These are phyloP conservation scores for Vidua chalybeata DNA, from an alignment of 2,113 vertebrate species.

Conservation along the genomic window DNA sequence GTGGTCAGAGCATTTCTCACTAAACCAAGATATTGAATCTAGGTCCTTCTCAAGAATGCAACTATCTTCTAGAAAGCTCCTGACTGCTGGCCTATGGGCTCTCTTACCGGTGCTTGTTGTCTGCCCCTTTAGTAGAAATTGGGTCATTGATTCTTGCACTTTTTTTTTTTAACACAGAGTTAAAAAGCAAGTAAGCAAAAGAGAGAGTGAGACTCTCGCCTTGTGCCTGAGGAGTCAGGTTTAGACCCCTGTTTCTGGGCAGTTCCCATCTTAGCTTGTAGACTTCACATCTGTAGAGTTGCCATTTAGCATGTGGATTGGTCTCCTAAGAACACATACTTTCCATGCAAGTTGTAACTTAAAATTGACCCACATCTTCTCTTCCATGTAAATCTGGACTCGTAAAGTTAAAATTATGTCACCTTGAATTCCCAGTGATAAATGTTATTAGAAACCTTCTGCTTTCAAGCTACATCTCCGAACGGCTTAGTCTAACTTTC, in stretches of 20 bases:
- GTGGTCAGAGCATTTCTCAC: not conserved
- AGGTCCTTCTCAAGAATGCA: not conserved
- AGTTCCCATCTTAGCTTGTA: not conserved
- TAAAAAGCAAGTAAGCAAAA: not conserved
- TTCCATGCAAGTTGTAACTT: not conserved
- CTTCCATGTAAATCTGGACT: not conserved
- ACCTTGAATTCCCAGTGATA: constrained; percentile 14
- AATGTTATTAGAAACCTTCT: constrained; percentile 15
- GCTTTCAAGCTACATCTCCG: not conserved
- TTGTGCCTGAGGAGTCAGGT: not conserved
- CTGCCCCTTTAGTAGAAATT: not conserved
- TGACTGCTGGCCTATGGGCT: not conserved
- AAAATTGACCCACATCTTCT: not conserved
- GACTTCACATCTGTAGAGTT: not conserved
- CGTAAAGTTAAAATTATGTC: not conserved
- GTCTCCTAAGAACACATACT: not conserved
- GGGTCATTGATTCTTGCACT: not conserved
- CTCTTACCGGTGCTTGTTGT: not conserved
- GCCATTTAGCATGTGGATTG: not conserved
- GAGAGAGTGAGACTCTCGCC: not conserved
- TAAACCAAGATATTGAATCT: not conserved
- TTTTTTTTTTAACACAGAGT: not conserved
- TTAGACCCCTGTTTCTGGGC: not conserved
- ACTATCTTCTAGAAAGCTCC: not conserved
- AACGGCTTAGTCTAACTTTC: not conserved